phyloP scores from a whole-genome alignment of 1,140 invertebrate species.

The Eurosta solidaginis region DNA sequence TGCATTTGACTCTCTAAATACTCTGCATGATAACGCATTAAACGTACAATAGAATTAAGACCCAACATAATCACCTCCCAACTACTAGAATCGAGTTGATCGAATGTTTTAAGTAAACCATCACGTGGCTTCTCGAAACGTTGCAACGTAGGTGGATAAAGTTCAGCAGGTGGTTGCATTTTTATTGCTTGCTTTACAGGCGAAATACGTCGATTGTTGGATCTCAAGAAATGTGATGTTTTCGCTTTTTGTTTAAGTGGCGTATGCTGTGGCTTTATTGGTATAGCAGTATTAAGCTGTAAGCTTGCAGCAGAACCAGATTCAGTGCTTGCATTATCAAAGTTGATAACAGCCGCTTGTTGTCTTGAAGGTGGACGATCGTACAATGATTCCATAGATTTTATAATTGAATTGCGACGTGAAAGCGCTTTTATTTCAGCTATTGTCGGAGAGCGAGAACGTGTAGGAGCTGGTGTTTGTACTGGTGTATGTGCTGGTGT shows the following conservation, averaged over 20 bases:
- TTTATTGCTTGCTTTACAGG: slow-evolving; percentile 54
- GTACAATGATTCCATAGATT: slow-evolving; percentile 44
- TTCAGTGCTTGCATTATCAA: slow-evolving; percentile 38
- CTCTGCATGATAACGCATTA: slow-evolving; percentile 76
- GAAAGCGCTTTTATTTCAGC: slow-evolving; percentile 37
- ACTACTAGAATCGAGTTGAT: slow-evolving; percentile 73
- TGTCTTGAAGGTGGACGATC: slow-evolving; percentile 45
- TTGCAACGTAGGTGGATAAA: slow-evolving; percentile 48
- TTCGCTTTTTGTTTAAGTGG: slow-evolving; percentile 52
- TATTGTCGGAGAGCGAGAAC: slow-evolving; percentile 32
- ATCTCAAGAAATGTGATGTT: slow-evolving; percentile 45
- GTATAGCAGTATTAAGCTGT: slow-evolving; percentile 35
- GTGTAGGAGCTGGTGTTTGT: not conserved
- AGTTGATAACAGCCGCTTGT: slow-evolving; percentile 39
- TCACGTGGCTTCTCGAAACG: slow-evolving; percentile 67
- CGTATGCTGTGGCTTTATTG: slow-evolving; percentile 38
- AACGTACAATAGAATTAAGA: slow-evolving; percentile 71
- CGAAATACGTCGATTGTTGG: slow-evolving; percentile 46
- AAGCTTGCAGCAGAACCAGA: slow-evolving; percentile 41
- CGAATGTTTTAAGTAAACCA: slow-evolving; percentile 67
- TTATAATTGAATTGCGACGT: slow-evolving; percentile 44
- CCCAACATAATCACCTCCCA: slow-evolving; percentile 87
- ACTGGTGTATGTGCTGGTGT: not conserved
- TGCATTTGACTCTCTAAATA: slow-evolving; percentile 66
- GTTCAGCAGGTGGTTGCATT: slow-evolving; percentile 45